Evolutionary conservation across 2,113 vertebrate species (phyloP).

Genomic region (Macrotus californicus): DNA sequence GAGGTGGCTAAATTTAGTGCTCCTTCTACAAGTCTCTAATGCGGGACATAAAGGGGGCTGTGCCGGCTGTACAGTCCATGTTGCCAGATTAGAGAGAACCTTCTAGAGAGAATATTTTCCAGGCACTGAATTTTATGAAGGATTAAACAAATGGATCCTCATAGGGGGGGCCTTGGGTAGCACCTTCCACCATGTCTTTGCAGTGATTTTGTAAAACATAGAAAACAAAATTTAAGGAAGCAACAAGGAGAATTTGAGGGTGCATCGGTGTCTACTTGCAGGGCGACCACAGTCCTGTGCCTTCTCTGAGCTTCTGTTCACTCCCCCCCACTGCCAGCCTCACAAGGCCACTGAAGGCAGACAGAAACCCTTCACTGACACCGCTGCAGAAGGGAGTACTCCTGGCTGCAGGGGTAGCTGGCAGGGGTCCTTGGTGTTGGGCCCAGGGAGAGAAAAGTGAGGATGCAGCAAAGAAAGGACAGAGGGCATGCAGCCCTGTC

Average conservation of each 20-base stretch:
- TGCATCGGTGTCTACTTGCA: background rate
- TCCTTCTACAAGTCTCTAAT: background rate
- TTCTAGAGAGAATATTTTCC: background rate
- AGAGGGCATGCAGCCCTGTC: background rate
- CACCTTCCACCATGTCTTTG: background rate
- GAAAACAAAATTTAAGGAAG: background rate
- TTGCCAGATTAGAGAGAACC: background rate
- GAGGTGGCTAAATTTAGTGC: background rate
- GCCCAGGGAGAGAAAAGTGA: background rate
- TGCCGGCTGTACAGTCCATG: background rate
- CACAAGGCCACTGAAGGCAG: background rate
- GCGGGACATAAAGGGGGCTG: background rate
- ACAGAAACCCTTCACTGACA: background rate
- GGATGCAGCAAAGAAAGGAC: background rate
- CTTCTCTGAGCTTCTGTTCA: background rate
- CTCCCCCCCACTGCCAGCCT: background rate
- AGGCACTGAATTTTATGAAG: background rate
- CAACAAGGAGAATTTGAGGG: background rate
- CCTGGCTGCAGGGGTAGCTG: accelerated
- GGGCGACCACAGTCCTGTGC: too few species aligned
- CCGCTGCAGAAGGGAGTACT: background rate
- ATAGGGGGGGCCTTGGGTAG: background rate
- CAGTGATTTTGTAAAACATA: background rate
- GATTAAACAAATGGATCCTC: background rate
- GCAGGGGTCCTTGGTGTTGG: accelerated